Evolutionary conservation across 2,797 vertebrate species (phyloP).

Genomic region (Acridotheres tristis): DNA sequence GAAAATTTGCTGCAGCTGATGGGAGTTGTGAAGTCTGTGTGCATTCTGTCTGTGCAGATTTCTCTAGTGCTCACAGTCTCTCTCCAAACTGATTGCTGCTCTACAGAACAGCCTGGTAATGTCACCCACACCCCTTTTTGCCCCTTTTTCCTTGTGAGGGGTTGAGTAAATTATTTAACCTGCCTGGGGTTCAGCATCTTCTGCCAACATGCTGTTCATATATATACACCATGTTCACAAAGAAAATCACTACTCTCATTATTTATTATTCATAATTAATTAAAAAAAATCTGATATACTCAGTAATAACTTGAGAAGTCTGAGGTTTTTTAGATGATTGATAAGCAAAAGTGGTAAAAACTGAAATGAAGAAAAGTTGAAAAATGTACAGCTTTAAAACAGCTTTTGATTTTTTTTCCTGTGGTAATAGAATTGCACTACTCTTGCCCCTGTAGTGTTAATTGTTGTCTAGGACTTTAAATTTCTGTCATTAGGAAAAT

Average conservation of each 20-base stretch:
- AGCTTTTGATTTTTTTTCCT: slow-evolving; percentile 60
- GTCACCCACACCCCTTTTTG: not conserved
- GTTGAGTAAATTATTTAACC: not conserved
- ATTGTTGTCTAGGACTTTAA: slow-evolving; percentile 65
- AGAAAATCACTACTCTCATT: not conserved
- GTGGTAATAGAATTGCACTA: slow-evolving; percentile 41
- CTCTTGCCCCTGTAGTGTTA: slow-evolving; percentile 65
- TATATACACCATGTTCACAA: not conserved
- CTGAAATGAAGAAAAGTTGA: slow-evolving; percentile 33
- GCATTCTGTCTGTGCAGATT: not conserved
- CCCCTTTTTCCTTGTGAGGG: not conserved
- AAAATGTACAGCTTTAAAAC: slow-evolving; percentile 48
- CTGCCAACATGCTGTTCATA: not conserved
- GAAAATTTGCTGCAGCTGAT: not conserved
- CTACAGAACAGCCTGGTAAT: not conserved
- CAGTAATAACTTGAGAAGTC: not conserved
- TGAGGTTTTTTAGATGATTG: not conserved
- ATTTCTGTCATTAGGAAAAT: slow-evolving; percentile 72
- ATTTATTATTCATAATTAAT: slow-evolving; percentile 2
- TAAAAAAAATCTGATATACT: not conserved
- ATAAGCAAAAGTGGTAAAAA: slow-evolving; percentile 41
- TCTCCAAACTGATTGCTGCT: not conserved
- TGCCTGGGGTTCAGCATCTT: not conserved
- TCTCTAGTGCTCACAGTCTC: not conserved
- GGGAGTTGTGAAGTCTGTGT: not conserved